Evolutionary conservation across 2,888 invertebrate genomes (phyloP), one percentile per base, ranked within the genome.

Genomic region (Craniophora ligustri): DNA sequence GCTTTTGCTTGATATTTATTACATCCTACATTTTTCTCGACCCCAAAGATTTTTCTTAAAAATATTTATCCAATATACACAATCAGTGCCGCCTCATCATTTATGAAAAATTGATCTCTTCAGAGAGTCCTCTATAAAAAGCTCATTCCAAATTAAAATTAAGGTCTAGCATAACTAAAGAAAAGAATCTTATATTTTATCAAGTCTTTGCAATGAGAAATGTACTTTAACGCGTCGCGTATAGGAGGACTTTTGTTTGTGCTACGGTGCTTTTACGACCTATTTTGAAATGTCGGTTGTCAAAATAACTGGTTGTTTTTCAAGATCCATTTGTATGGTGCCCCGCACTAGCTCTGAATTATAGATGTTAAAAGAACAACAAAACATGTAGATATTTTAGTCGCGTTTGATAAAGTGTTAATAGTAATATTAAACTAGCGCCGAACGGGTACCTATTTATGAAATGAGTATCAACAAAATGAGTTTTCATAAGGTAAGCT

Each of bases 91-190:
- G 92, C 87, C 88, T 90, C 91, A 91, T 93, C 86, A 90, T 76
- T 92, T 91, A 93, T 93, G 91, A 93, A 92, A 92, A 90, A 93
- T 91, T 82, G 91, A 86, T 84, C 88, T 90, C 85, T 83, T 82
- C 85, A 84, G 78, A 86, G 78, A 89, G 82, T 86, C 82, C 83
- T 88, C 91, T 91, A 91, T 91, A 92, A 92, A 93, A 93, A 93
- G 86, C 89, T 91, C 87, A 91, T 92, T 91, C 84, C 81, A 90
- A 92, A 93, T 93, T 93, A 92, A 93, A 92, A 93, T 92, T 92
- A 91, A 92, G 91, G 90, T 90, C 90, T 92, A 89, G 86, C 87
- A 81, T 86, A 82, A 82, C 87, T 79, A 81, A 86, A 81, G 83
- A 82, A 84, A 80, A 87, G 64, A 76, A 82, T 82, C 79, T 79